Evolutionary conservation across 2,888 invertebrate species (phyloP), one percentile per base, ranked within the genome.

Genomic region (Oscheius sp.): DNA sequence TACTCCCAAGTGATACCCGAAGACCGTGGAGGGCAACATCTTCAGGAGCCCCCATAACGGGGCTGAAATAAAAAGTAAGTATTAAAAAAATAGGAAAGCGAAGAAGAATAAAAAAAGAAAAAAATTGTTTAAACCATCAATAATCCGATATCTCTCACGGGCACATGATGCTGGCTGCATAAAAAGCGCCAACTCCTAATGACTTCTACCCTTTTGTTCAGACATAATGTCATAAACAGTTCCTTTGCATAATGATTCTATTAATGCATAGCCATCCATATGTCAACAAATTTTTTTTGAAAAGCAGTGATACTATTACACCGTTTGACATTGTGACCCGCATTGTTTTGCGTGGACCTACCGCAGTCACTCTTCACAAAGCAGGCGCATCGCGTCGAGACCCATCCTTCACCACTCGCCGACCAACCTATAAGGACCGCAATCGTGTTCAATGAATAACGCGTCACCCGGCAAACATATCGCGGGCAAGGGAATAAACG

Each of bases 41-140:
- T 26, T 67, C 67, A 17, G 45, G n/a, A 14, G 64, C 36, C 22
- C 64, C 64, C 64, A 64, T 64, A 17, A 14, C 54, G 51, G 64
- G 62, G 26, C 33, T 62, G 2, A 57, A 36, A 36, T 8, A 38
- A 51, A 26, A 14, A 30, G 54, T 6, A 28, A 51, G 2, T 24
- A 32, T 17, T 50, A n/a, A 2, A 50, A 50, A 14, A 50, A 6
- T 26, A 50, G 28, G 6, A n/a, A 28, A 28, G 50, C 26, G 50
- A 50, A 50, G 30, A 26, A 24, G n/a, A 9, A 4, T 26, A 50
- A 24, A 24, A 36, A 36, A 41, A 26, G 30, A 26, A 8, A 26
- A 3, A n/a, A 50, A 2, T 26, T 50, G 41, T 20, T 22, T 9
- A 41, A 41, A 41, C 12, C 14, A 20, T 17, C 14, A 41, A 22